Evolutionary conservation across 2,797 vertebrate genomes (phyloP), one percentile per base, ranked within the genome.

Genomic region (Rachycentron canadum): DNA sequence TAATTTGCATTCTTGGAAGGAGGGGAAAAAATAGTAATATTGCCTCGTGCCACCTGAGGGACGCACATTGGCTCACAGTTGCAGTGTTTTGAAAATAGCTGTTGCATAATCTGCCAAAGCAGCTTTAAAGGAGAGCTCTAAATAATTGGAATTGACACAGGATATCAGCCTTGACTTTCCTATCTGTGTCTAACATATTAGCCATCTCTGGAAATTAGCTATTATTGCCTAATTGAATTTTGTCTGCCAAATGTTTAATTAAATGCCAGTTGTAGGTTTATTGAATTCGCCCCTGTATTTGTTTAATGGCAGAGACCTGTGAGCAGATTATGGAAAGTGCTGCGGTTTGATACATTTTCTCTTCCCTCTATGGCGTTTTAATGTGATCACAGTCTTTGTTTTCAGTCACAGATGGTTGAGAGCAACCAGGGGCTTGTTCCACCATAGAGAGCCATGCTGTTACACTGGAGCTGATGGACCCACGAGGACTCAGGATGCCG

Each of bases 221-320:
- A 84, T 92, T 92, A 91, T 89, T 89, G 67, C 80, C 84, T 92
- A 92, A 94, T 93, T 94, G 82, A 95, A 94, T 92, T 88, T 88
- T 56, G 34, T 60, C 84, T 74, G 81, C 88, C 86, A 91, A 92
- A 91, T 88, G 87, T 92, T 91, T 91, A 91, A 93, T 92, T 89
- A 91, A 94, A 91, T 89, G 87, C 86, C 90, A 82, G 87, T 90
- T 88, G 79, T 53, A 67, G 76, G 80, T 87, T 91, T 91, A 91
- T 91, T 93, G 89, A 89, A 89, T 89, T 79, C n/a, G 2, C 72
- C 84, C 83, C 74, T 62, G 82, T 80, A 63, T 93, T 89, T 86
- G 84, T 89, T 53, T 75, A 81, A 81, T 50, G 47, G 79, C 61
- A 64, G 68, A 75, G 85, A 86, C 88, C 88, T 83, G 82, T 87